Conservation (phyloP, 2,113 vertebrate genomes). For the Salvelinus namaycush region DNA sequence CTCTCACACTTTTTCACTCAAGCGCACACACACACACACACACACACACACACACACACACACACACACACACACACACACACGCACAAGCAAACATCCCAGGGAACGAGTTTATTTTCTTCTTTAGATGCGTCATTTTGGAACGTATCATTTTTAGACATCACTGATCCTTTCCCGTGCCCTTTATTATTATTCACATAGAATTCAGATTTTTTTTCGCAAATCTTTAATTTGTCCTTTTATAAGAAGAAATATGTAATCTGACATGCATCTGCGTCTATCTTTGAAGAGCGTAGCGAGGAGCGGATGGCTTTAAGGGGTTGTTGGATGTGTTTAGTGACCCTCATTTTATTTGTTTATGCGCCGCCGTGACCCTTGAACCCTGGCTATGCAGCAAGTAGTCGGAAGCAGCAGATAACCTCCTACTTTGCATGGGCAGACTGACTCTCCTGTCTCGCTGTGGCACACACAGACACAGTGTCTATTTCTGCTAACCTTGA, state of each 20-base stretch:
- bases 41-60: slow-evolving; percentile 1
- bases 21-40: slow-evolving; percentile 1
- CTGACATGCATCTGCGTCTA: slow-evolving; percentile 43
- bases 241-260: slow-evolving; percentile 36
- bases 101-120: neutral
- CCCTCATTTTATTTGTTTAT: slow-evolving; percentile 72
- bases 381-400: slow-evolving; percentile 53
- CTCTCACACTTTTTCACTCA: neutral
- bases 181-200: neutral
- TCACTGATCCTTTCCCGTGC: slow-evolving; percentile 1
- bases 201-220: slow-evolving; percentile 32
- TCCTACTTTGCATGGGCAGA: slow-evolving; percentile 64
- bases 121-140: neutral
- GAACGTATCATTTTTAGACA: slow-evolving; percentile 2
- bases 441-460: neutral
- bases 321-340: slow-evolving; percentile 57
- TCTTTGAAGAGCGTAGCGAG: slow-evolving; percentile 34
- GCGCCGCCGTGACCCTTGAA: slow-evolving; percentile 56
- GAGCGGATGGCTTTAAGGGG: slow-evolving; percentile 40
- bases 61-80: neutral
- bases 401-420: slow-evolving; percentile 65
- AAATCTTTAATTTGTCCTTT: neutral
- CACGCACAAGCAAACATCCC: neutral
- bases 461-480: slow-evolving; percentile 20
- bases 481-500: slow-evolving; percentile 60